These are phyloP conservation scores for Gasterosteus nipponicus DNA, from an alignment of 2,113 vertebrate genomes.

Conservation along the genomic window DNA sequence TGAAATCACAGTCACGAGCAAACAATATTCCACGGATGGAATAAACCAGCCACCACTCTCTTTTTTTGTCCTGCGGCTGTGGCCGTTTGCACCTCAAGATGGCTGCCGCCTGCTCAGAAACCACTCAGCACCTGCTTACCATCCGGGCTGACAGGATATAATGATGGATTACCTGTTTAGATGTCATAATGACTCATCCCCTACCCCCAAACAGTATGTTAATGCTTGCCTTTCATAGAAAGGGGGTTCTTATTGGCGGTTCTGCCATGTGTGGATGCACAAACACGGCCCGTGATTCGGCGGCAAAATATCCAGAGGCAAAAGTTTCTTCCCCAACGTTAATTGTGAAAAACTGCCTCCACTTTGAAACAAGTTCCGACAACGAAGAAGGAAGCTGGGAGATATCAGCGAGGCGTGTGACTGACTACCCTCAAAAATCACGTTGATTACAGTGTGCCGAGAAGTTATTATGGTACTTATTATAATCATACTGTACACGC, in stretches of 20 bases:
- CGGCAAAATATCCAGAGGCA: background rate
- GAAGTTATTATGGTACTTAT: background rate
- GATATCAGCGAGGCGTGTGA: background rate
- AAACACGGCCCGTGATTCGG: background rate
- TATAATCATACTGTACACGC: background rate
- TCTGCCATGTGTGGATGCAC: background rate
- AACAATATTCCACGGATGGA: constrained; percentile 3
- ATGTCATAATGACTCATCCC: constrained; percentile 40
- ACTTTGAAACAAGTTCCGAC: background rate
- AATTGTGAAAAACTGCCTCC: background rate
- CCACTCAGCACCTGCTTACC: constrained; percentile 42
- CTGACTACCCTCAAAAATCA: background rate
- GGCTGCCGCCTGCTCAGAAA: constrained; percentile 60
- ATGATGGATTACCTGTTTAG: constrained; percentile 58
- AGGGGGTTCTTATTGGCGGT: background rate
- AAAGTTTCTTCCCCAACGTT: background rate
- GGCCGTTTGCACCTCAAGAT: constrained; percentile 51
- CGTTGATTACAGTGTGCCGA: background rate
- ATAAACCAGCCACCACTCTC: constrained; percentile 13
- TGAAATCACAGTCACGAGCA: constrained; percentile 25
- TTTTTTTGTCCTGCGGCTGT: constrained; percentile 2
- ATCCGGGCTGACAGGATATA: constrained; percentile 29
- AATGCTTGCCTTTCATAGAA: background rate
- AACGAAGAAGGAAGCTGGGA: background rate
- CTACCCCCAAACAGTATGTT: background rate